A percentile compares a stretch with the other conserved stretches of the same genome.
phyloP scores from a whole-genome alignment of 2,888 invertebrate species.

The Julus scandinavius region DNA sequence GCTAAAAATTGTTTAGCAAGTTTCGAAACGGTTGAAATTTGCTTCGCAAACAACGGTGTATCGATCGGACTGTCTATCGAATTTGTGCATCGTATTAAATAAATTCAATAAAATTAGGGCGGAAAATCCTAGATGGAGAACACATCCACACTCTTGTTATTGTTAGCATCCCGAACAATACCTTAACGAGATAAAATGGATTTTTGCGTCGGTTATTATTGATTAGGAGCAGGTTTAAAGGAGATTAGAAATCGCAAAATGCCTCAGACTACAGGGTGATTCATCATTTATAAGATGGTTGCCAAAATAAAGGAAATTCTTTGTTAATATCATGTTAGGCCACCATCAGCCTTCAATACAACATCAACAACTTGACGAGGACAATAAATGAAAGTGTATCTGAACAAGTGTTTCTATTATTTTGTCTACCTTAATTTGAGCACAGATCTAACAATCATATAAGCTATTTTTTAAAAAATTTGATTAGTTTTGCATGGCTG shows the following conservation, averaged over 20 bases:
- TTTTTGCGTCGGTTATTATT: neutral
- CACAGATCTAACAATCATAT: no score
- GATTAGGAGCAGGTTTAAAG: neutral
- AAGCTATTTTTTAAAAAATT: no score
- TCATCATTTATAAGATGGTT: neutral
- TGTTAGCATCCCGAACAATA: neutral
- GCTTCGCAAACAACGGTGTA: neutral
- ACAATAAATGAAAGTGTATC: no score
- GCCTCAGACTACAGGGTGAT: neutral
- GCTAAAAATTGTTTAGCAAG: neutral
- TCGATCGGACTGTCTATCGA: neutral
- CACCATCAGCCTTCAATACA: no score
- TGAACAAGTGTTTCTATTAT: no score
- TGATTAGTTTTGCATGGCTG: no score
- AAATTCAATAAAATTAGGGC: slow-evolving; percentile 27
- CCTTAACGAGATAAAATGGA: neutral
- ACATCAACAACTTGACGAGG: no score
- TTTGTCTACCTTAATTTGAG: no score
- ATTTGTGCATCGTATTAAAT: neutral
- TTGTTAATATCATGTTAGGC: no score
- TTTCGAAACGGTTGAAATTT: neutral
- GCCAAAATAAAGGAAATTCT: no score
- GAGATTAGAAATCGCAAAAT: neutral
- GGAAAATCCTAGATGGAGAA: neutral
- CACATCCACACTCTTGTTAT: neutral